Conservation (phyloP, 2,888 invertebrate species). For the Morinoia aosen region DNA sequence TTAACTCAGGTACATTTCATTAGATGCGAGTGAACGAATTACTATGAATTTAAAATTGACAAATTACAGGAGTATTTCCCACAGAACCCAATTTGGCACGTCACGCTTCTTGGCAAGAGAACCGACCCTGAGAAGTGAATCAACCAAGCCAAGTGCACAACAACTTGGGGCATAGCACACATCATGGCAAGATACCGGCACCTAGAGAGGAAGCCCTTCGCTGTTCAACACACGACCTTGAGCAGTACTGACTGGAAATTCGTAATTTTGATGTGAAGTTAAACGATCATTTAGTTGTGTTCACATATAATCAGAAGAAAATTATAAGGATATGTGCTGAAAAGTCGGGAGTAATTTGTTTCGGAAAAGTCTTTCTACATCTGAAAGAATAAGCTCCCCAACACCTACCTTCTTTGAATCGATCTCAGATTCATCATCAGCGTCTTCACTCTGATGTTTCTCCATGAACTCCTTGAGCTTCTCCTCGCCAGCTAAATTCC, state of each 20-base stretch:
- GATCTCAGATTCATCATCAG: constrained; percentile 26
- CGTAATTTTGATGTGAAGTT: background rate
- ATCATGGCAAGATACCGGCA: background rate
- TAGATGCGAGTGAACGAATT: background rate
- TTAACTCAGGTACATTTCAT: too few relatives aligned
- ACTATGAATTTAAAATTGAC: background rate
- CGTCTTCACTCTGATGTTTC: background rate
- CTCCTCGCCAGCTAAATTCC: constrained; percentile 14
- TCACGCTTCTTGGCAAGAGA: background rate
- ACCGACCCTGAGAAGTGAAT: background rate
- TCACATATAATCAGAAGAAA: background rate
- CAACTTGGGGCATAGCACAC: background rate
- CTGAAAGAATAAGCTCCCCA: background rate
- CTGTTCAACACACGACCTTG: background rate
- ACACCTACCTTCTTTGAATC: constrained; percentile 29
- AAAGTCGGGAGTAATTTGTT: background rate
- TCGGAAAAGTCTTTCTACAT: background rate
- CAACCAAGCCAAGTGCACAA: background rate
- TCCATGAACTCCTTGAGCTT: constrained; percentile 13
- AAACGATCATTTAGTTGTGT: background rate
- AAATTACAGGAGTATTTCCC: background rate
- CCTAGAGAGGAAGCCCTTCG: background rate
- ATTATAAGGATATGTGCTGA: background rate
- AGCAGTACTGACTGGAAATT: background rate
- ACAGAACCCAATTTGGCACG: background rate